A percentile compares a stretch with the other conserved stretches of the same genome.
Conservation (phyloP, 2,113 vertebrate species). For the Poicephalus gulielmi region DNA sequence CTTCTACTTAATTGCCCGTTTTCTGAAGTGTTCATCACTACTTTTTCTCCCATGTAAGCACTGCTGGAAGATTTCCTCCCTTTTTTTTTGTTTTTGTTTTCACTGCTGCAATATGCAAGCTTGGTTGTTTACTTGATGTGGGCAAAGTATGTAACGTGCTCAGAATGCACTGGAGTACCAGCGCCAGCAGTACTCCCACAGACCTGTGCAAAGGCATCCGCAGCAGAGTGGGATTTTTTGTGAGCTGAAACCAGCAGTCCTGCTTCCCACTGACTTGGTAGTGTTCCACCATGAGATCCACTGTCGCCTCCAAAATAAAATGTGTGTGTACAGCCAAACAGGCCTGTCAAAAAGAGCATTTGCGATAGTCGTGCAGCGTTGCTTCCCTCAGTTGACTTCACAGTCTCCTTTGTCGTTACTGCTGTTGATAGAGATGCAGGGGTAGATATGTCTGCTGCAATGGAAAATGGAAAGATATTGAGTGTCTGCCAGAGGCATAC, state of each 20-base stretch:
- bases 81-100: not conserved
- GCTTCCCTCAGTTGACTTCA: not conserved
- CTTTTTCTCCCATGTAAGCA: not conserved
- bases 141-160: not conserved
- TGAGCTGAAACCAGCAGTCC: constrained; percentile 40
- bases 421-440: not conserved
- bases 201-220: not conserved
- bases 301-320: not conserved
- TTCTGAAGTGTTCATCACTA: not conserved
- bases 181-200: constrained; percentile 40
- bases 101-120: not conserved
- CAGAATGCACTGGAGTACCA: constrained; percentile 24
- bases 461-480: not conserved
- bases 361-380: not conserved
- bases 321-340: not conserved
- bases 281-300: not conserved
- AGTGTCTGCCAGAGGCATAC: not conserved
- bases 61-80: not conserved
- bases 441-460: not conserved
- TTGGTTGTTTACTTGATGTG: constrained; percentile 50
- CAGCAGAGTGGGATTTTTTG: not conserved
- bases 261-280: constrained; percentile 27
- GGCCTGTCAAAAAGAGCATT: not conserved
- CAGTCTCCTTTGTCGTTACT: not conserved
- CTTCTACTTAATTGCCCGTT: not conserved